Evolutionary conservation across 2,797 vertebrate species (phyloP).

Genomic region (Smutsia temminckii): DNA sequence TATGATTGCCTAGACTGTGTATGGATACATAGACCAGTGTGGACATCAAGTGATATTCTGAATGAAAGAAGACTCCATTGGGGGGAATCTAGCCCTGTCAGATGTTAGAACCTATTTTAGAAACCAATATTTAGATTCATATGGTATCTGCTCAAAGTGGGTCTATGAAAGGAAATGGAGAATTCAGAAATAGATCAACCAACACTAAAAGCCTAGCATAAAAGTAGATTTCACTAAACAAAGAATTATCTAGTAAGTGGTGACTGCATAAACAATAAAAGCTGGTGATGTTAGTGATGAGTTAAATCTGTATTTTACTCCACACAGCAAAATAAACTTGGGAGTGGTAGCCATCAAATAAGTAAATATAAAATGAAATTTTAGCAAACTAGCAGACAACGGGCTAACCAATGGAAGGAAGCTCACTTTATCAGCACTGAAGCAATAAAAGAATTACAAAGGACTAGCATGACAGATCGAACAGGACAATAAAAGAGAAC

Average conservation of each 20-base stretch:
- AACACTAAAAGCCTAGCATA: conserved; percentile 10
- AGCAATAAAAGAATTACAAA: conserved; percentile 17
- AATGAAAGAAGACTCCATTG: neutral
- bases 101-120: conserved; percentile 39
- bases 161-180: conserved; percentile 28
- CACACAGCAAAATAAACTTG: conserved; percentile 36
- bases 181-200: conserved; percentile 35
- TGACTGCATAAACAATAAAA: conserved; percentile 28
- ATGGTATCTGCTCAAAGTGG: conserved; percentile 44
- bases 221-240: conserved; percentile 24
- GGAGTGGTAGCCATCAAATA: neutral
- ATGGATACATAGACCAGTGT: neutral
- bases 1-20: neutral
- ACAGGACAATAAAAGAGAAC: conserved; percentile 9
- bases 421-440: conserved; percentile 15
- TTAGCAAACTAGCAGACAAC: conserved; percentile 30
- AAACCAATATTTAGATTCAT: conserved; percentile 34
- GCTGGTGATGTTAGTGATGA: neutral
- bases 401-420: conserved; percentile 17
- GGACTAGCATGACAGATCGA: conserved; percentile 26
- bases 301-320: conserved; percentile 43
- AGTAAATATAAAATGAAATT: conserved; percentile 44
- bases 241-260: conserved; percentile 46
- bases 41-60: neutral
- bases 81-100: neutral